These are phyloP conservation scores for Thereva nobilitata DNA, from an alignment of 2,888 invertebrate genomes.

Conservation along the genomic window DNA sequence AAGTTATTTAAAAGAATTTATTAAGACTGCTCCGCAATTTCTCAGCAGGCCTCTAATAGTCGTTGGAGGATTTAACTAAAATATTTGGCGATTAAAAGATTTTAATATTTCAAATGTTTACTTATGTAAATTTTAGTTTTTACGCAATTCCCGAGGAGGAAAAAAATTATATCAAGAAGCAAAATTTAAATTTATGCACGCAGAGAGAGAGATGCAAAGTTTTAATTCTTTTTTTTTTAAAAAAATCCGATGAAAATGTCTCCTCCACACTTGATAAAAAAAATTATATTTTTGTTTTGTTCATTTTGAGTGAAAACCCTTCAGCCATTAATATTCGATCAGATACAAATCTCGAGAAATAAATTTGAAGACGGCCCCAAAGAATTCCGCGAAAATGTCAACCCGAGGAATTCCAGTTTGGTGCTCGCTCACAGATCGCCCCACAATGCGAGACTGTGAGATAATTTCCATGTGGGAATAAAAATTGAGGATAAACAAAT, in stretches of 20 bases:
- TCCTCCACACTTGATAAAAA: background rate
- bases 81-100: too few relatives aligned
- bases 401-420: conserved; percentile 21
- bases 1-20: too few relatives aligned
- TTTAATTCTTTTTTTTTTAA: conserved; percentile 11
- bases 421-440: background rate
- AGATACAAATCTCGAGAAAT: conserved; percentile 22
- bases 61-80: too few relatives aligned
- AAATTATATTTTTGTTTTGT: conserved; percentile 10
- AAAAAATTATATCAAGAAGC: too few relatives aligned
- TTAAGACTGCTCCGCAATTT: too few relatives aligned
- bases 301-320: conserved; percentile 14
- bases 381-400: conserved; percentile 28
- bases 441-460: background rate
- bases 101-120: too few relatives aligned
- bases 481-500: background rate
- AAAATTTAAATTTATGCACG: too few relatives aligned
- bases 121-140: too few relatives aligned
- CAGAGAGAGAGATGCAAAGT: background rate
- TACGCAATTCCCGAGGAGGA: too few relatives aligned
- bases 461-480: background rate
- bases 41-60: too few relatives aligned
- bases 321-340: conserved; percentile 27
- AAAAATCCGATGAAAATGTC: conserved; percentile 21
- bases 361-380: conserved; percentile 19